Percentiles rank a stretch among this genome's conserved stretches.
These are phyloP conservation scores for Ceramica pisi DNA, from an alignment of 2,888 invertebrate species.

Conservation along the genomic window DNA sequence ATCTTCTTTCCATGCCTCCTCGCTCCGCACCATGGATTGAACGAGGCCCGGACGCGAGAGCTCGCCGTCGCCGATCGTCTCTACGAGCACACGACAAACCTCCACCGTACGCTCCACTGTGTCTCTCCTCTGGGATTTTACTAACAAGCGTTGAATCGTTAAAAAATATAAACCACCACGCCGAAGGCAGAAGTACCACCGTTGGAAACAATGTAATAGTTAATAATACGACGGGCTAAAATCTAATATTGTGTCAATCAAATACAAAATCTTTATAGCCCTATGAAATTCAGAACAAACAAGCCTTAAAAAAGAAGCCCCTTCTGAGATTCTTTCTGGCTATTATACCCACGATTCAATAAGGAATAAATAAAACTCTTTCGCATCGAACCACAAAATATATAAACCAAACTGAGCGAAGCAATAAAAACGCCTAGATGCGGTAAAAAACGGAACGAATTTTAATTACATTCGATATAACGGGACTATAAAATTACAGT, in stretches of 20 bases:
- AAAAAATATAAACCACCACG: no score
- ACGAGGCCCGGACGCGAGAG: no score
- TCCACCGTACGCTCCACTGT: no score
- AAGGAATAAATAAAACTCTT: constrained; percentile 27
- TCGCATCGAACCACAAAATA: constrained; percentile 34
- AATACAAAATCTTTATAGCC: not conserved
- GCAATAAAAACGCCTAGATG: constrained; percentile 60
- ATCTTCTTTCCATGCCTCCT: no score
- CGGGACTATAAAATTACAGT: constrained; percentile 66
- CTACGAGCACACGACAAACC: no score
- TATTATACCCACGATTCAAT: constrained; percentile 16
- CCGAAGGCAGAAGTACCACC: no score
- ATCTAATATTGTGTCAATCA: not conserved
- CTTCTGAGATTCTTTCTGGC: constrained; percentile 9
- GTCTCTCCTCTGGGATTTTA: no score
- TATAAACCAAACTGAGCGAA: constrained; percentile 49
- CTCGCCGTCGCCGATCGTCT: no score
- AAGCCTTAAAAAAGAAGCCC: not conserved
- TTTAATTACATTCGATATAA: constrained; percentile 67
- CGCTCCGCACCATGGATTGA: no score
- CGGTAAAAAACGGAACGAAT: constrained; percentile 66
- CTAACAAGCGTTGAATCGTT: no score
- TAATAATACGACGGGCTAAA: no score
- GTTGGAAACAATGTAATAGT: no score
- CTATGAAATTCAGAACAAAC: not conserved